Percentiles rank a stretch among this genome's conserved stretches.
Evolutionary conservation across 2,113 vertebrate species (phyloP).

Genomic region (Pteropus alecto): DNA sequence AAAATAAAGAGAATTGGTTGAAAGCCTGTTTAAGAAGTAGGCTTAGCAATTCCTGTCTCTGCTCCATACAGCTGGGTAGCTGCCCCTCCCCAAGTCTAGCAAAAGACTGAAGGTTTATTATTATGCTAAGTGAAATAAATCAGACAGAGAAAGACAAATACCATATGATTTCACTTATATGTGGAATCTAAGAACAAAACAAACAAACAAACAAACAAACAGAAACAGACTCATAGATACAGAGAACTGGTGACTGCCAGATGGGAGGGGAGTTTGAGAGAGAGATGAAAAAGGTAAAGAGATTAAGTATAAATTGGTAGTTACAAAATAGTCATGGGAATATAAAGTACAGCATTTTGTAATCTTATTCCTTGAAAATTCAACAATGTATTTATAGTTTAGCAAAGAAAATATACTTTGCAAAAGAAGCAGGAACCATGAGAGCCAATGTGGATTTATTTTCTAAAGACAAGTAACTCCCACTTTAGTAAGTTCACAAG

Average conservation of each 20-base stretch:
- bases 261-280: too few species aligned
- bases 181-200: too few species aligned
- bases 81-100: background rate
- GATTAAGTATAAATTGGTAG: too few species aligned
- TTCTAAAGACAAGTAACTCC: background rate
- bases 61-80: background rate
- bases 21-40: background rate
- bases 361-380: background rate
- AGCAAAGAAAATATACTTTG: background rate
- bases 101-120: background rate
- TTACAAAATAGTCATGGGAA: too few species aligned
- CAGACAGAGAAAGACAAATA: too few species aligned
- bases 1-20: background rate
- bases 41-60: background rate
- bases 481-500: background rate
- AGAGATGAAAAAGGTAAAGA: too few species aligned
- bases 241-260: too few species aligned
- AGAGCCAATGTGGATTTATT: background rate
- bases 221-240: too few species aligned
- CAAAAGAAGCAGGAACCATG: background rate
- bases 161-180: too few species aligned
- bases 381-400: background rate
- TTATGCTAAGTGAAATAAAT: background rate
- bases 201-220: too few species aligned
- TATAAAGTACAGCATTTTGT: background rate